Conservation (phyloP, 2,888 invertebrate species). For the Biston betularia region DNA sequence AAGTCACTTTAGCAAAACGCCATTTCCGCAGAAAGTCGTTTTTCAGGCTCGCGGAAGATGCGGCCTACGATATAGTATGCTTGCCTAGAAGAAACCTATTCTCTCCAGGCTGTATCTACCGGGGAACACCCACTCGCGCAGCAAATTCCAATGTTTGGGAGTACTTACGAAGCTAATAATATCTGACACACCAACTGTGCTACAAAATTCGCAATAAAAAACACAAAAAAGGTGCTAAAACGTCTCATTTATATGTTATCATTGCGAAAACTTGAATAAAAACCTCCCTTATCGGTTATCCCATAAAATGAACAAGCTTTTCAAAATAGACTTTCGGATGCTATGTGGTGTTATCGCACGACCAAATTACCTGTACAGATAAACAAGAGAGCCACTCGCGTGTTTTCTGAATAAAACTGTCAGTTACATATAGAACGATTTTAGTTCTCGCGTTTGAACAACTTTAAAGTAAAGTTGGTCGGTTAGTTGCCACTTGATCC, state of each 20-base stretch:
- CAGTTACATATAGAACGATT: background rate
- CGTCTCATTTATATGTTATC: slow-evolving; percentile 10
- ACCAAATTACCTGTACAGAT: background rate
- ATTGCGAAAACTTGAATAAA: slow-evolving; percentile 11
- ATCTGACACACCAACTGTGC: no score
- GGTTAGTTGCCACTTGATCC: slow-evolving; percentile 16
- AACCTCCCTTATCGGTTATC: slow-evolving; percentile 14
- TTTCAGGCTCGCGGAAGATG: no score
- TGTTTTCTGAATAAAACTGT: background rate
- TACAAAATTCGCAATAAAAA: background rate
- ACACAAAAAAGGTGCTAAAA: slow-evolving; percentile 6
- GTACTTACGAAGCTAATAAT: no score
- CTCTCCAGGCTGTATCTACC: no score
- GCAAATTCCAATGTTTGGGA: no score
- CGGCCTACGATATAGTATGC: no score
- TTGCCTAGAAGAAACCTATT: no score
- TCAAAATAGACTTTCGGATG: slow-evolving; percentile 27
- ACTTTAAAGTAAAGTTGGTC: background rate
- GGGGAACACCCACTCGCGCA: no score
- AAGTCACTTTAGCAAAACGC: no score
- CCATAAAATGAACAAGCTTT: slow-evolving; percentile 31
- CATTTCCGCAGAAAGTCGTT: no score
- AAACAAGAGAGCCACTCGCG: background rate
- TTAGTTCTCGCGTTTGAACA: background rate
- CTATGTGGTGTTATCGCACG: slow-evolving; percentile 8